phyloP scores from a whole-genome alignment of 1,140 invertebrate species.

The Cepaea nemoralis region DNA sequence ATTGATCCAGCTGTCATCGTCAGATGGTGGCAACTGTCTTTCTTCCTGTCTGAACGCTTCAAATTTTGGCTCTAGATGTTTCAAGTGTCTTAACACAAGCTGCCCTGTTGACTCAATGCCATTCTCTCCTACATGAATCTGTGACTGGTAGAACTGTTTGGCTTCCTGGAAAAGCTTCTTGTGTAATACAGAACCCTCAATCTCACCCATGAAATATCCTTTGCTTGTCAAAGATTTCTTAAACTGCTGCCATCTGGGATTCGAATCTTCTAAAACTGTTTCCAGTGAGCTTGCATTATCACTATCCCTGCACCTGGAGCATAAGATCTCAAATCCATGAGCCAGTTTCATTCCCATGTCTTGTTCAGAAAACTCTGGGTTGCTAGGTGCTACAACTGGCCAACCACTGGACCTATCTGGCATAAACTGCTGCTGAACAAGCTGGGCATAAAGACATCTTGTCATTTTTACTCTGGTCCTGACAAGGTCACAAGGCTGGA shows the following conservation, averaged over 20 bases:
- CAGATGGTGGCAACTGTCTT: constrained; percentile 56
- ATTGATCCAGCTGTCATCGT: constrained; percentile 88
- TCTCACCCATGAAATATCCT: constrained; percentile 84
- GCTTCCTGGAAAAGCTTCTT: constrained; percentile 81
- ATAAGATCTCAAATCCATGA: constrained; percentile 91
- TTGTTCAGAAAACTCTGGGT: constrained; percentile 80
- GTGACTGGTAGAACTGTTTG: constrained; percentile 79
- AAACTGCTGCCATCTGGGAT: constrained; percentile 82
- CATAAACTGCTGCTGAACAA: constrained; percentile 84
- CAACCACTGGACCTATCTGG: constrained; percentile 84
- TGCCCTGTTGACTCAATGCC: constrained; percentile 28
- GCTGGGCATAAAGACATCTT: constrained; percentile 92
- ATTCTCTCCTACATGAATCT: constrained; percentile 26
- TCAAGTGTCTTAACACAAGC: constrained; percentile 3
- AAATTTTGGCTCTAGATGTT: constrained; percentile 34
- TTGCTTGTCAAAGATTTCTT: constrained; percentile 80
- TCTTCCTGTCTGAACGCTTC: constrained; percentile 59
- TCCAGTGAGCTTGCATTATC: constrained; percentile 27
- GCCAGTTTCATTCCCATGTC: constrained; percentile 87
- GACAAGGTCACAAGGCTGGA: constrained; percentile 68
- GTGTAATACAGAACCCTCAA: constrained; percentile 87
- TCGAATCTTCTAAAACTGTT: constrained; percentile 69
- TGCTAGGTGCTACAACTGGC: constrained; percentile 79
- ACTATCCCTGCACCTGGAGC: constrained; percentile 68
- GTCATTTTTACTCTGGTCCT: constrained; percentile 78